Evolutionary conservation across 2,113 vertebrate genomes (phyloP).

Genomic region (Neolamprologus modestus): DNA sequence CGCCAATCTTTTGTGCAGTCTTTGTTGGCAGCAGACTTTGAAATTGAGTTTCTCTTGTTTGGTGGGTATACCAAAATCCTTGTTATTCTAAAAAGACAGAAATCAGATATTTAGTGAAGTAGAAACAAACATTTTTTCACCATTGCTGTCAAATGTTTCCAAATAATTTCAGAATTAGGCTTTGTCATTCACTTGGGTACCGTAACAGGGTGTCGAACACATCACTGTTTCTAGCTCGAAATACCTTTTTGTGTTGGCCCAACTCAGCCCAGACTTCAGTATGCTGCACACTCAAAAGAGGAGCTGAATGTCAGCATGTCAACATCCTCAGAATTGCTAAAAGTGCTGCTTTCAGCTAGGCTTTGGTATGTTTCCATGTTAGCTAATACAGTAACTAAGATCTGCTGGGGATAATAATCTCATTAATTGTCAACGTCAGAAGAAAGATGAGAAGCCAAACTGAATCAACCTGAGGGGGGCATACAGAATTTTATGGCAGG

Average conservation of each 20-base stretch:
- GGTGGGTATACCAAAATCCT: not conserved
- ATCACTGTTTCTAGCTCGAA: not conserved
- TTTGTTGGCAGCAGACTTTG: not conserved
- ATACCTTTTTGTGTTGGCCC: not conserved
- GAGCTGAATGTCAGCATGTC: not conserved
- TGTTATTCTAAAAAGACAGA: not conserved
- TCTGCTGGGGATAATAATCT: not conserved
- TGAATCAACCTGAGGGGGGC: not conserved
- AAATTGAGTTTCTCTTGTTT: not conserved
- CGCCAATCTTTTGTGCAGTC: not conserved
- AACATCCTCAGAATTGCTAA: not conserved
- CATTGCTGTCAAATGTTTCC: not conserved
- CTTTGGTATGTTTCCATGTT: not conserved
- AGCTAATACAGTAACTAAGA: not conserved
- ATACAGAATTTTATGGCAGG: not conserved
- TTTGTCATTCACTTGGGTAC: not conserved
- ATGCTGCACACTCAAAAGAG: not conserved
- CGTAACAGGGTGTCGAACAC: not conserved
- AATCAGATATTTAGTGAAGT: not conserved
- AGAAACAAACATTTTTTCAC: not conserved
- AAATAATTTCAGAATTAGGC: not conserved
- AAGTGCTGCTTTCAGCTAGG: not conserved
- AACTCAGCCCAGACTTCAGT: not conserved
- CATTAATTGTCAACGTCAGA: not conserved
- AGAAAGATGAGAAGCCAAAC: not conserved